phyloP scores from a whole-genome alignment of 2,797 vertebrate genomes.

The Notolabrus celidotus region DNA sequence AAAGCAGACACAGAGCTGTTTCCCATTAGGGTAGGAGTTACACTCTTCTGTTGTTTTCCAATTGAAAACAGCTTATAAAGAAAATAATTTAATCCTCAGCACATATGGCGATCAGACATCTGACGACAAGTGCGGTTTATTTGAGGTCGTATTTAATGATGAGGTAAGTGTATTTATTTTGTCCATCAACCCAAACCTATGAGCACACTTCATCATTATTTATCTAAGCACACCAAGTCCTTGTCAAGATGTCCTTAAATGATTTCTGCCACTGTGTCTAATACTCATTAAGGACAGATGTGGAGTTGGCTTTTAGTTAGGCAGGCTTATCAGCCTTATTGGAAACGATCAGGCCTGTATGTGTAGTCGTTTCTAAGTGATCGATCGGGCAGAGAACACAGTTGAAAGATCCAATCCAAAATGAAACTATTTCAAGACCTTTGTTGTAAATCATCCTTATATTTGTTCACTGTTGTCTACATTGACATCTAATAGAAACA shows the following conservation, averaged over 20 bases:
- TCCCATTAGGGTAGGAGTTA: constrained; percentile 78
- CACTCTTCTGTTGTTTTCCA: constrained; percentile 63
- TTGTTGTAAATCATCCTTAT: not conserved
- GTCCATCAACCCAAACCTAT: not conserved
- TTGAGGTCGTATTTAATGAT: constrained; percentile 33
- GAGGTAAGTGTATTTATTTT: constrained; percentile 23
- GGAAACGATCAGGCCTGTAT: constrained; percentile 11
- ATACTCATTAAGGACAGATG: constrained; percentile 35
- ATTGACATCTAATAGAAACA: not conserved
- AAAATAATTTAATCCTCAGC: constrained; percentile 55
- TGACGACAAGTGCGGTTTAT: constrained; percentile 20
- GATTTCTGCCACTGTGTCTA: constrained; percentile 25
- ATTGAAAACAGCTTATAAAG: constrained; percentile 75
- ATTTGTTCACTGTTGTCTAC: not conserved
- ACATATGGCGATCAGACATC: constrained; percentile 50
- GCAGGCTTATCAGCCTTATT: constrained; percentile 2
- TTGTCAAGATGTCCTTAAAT: constrained; percentile 7
- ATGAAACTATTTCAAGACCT: not conserved
- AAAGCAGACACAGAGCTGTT: constrained; percentile 65
- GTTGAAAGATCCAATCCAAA: not conserved
- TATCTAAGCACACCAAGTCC: not conserved
- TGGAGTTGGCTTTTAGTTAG: constrained; percentile 21
- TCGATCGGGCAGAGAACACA: not conserved
- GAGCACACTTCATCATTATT: not conserved
- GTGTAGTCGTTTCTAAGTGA: not conserved